phyloP scores from a whole-genome alignment of 2,113 vertebrate genomes.

The Otocyon megalotis region DNA sequence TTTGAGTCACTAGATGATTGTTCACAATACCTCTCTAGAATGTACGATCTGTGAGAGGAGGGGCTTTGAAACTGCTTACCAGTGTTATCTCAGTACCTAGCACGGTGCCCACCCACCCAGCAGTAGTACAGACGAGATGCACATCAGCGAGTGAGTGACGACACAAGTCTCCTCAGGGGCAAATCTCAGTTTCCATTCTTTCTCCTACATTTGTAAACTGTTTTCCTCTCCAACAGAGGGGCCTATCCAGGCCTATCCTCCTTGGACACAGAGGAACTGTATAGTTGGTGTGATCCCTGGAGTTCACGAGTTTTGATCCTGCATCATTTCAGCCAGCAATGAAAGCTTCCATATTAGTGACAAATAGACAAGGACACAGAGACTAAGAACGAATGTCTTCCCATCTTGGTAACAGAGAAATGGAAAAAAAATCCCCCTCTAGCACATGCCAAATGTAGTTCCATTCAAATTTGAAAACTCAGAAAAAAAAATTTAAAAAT shows the following conservation, averaged over 20 bases:
- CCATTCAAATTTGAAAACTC: slow-evolving; percentile 33
- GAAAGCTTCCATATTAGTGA: not conserved
- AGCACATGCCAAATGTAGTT: not conserved
- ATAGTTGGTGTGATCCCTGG: not conserved
- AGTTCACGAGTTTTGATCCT: slow-evolving; percentile 1
- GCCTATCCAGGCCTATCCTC: not conserved
- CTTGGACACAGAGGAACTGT: not conserved
- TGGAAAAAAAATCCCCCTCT: not conserved
- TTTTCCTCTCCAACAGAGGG: not conserved
- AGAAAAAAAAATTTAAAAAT: no score
- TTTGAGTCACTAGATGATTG: not conserved
- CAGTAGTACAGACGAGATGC: not conserved
- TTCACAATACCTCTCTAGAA: not conserved
- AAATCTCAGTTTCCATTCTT: slow-evolving; percentile 1
- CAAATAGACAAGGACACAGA: not conserved
- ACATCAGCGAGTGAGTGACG: not conserved
- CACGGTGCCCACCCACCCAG: not conserved
- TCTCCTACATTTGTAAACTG: not conserved
- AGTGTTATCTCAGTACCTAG: not conserved
- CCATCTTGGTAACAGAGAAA: not conserved
- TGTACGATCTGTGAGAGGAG: not conserved
- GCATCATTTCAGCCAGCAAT: not conserved
- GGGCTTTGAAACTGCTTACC: not conserved
- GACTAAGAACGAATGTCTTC: not conserved
- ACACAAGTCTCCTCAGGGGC: not conserved